Base-by-base conservation (phyloP, 2,888 invertebrate genomes). In the Leptopterna dolabrata region DNA sequence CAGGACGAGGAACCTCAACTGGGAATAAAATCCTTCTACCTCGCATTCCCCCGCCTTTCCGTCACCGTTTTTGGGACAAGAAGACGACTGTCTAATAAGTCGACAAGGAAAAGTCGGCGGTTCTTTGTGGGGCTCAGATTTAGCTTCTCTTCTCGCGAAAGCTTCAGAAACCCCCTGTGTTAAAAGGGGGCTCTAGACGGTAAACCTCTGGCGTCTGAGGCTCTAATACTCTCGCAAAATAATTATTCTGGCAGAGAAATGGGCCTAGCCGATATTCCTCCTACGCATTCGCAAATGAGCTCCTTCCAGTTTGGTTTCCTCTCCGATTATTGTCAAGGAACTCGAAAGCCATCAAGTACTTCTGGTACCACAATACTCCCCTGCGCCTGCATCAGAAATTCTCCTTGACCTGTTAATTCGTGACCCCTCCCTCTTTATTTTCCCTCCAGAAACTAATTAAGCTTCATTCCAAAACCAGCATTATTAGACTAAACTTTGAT, bases 21-120 rank as follows among this genome's bases (percentile, higher is more conserved):
- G 24, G 27, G 63, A 24, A 24, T 24, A 63, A 63, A 63, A 63
- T 27, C 0, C 4, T 19, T 63, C 24, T 24, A 63, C 63, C 63
- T 63, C 63, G 24, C 63, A 63, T 63, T 24, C 63, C 63, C 27
- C 4, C n/a, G 51, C 51, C 51, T n/a, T 51, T 51, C 51, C 14
- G 51, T 51, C 51, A 51, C 51, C 51, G 51, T 51, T 51, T 51
- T 63, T 63, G 47, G 47, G 47, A 16, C 70, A 70, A 30, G 24
- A 78, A 45, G 27, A 43, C 45, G 78, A 78, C 45, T 78, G 45
- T 43, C 47, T 78, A 78, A 78, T 78, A 78, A 78, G 45, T 78
- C 27, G 43, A 27, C 45, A 45, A 41, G n/a, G 43, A 19, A 45
- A 78, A 78, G 78, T 43, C 47, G 16, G 43, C 78, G 41, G 78